Base-by-base conservation (phyloP, 2,797 vertebrate genomes). In the Sternotherus odoratus region DNA sequence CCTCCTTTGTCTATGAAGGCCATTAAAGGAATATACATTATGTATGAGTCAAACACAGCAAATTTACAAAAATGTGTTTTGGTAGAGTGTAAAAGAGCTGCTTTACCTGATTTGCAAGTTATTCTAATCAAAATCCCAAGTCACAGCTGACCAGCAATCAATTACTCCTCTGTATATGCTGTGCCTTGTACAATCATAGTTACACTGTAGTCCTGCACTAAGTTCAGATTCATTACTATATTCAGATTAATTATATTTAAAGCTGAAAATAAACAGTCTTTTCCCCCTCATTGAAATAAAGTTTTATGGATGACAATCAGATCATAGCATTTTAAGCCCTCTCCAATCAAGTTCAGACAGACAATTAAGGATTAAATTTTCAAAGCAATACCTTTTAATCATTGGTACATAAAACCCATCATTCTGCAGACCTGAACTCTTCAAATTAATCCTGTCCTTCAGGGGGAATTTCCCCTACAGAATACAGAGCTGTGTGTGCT, bases 11-110 rank as follows among this genome's bases (percentile, higher is more conserved):
- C 96, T 97, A 79, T 96, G 96, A 96, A 95, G 94, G 88, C 97
- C 96, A 96, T 98, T 98, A 98, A 98, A 96, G 93, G 84, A 79
- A 36, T 88, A 97, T 98, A 83, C 94, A 98, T 98, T 97, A 98
- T 98, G 96, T 91, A 98, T 97, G 97, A 97, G 63, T 95, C 85
- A 94, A 96, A 95, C 85, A 94, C 53, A 95, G 87, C 93, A 96
- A 97, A 97, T 84, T 97, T 95, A 79, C 54, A 94, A 16, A 74
- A 96, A 97, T 89, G 88, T n/a, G 94, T 97, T 96, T 89, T 87
- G 88, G 87, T 79, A 87, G 82, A 93, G 82, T 94, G 92, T 88
- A 88, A 95, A 97, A 96, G 88, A 92, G 92, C 83, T 86, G 56
- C 83, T 89, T 85, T 85, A 84, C 36, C 30, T 84, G 82, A 92